Base-by-base conservation (phyloP, 2,888 invertebrate species). In the Stenodera caucasica region DNA sequence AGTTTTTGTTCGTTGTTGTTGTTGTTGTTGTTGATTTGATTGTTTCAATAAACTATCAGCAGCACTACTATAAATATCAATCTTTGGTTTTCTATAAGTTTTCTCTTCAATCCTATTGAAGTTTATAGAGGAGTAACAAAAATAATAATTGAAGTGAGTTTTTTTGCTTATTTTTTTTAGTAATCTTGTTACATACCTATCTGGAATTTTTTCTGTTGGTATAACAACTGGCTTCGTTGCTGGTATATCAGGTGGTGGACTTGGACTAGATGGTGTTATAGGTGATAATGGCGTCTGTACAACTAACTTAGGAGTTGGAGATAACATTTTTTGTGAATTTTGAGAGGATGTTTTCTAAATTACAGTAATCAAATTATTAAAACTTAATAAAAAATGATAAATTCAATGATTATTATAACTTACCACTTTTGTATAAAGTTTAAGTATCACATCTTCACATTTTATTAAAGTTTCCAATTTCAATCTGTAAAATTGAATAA, bases 401-500 rank as follows among this genome's bases (percentile, higher is more conserved):
- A 53, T 15, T 21, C 15, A 58, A 35, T 55, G 57, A 59, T 37
- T 35, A 23, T 33, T 7, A 12, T 53, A 55, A 76, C 77, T 76
- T 80, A 88, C 89, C 84, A 88, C 86, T 84, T 87, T 89, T 49
- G 84, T 81, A 70, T 86, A 84, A 65, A 90, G 82, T 78, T 88
- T 89, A 57, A 85, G 78, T 35, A 90, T 80, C 59, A 90, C 88
- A 74, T 86, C 86, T 79, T 90, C 89, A 76, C 89, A 89, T 80
- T 87, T 87, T 21, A 84, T 80, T 52, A 90, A 77, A 55, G 88
- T 89, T 68, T 88, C 87, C 78, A 87, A 82, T 81, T 87, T 88
- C 81, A 89, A 83, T 75, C 89, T 90, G 45, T 23, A 45, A 45
- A 33, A 1, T n/a, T 54, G 7, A 30, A 30, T 8, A 30, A 30